Base-by-base conservation (phyloP, 1,140 invertebrate genomes). In the Drosophila bipectinata region DNA sequence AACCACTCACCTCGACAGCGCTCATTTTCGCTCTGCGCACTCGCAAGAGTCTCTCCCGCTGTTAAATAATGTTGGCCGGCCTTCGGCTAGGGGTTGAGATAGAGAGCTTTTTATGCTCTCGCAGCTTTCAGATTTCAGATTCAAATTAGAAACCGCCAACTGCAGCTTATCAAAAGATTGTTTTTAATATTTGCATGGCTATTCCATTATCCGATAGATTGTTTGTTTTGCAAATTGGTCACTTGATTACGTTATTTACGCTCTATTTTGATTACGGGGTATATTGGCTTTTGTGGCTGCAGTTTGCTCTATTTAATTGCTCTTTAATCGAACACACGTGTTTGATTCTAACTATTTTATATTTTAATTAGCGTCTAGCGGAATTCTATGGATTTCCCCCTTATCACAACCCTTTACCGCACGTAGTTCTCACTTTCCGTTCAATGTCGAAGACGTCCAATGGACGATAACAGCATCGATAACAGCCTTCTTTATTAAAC, bases 21-120 rank as follows among this genome's bases (percentile, higher is more conserved):
- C 79, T 83, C 79, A 82, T 82, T 66, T 71, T 52, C 4, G 34
- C 9, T 52, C 24, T 73, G 68, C 54, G 74, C 69, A 67, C 41
- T 69, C 48, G 34, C n/a, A 21, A 2, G 26, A 21, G n/a, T 28
- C 61, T 63, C 52, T 15, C 15, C 21, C 32, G 55, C 34, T 45
- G 41, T 48, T 41, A 21, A 55, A 24, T 44, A 12, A 8, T 41
- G 5, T 39, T 24, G 7, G 15, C 44, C 18, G 15, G 14, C 34
- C 39, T 18, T 49, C 47, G 2, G 30, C 15, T n/a, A 24, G 26
- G 21, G 62, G 62, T 24, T 55, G n/a, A 37, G 0, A 1, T 12
- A n/a, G 21, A 18, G 10, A 68, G 64, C 64, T 72, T 62, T 62
- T 73, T 21, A 32, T 45, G 71, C 39, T 56, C 54, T 45, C 47